Base-by-base conservation (phyloP, 1,140 invertebrate genomes). In the Heliothis subflexa region DNA sequence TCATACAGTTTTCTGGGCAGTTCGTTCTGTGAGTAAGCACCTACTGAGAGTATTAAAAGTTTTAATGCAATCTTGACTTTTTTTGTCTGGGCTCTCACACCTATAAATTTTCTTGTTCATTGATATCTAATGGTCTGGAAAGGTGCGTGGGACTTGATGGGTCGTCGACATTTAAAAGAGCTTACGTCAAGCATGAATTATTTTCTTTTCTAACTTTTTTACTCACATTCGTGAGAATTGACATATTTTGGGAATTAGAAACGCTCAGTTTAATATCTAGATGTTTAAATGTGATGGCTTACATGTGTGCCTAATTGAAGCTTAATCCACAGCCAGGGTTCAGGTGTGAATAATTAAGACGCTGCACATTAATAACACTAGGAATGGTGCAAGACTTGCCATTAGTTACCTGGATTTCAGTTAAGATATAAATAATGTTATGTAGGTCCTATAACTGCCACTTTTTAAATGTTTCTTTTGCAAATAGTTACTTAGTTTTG, bases 71-170 rank as follows among this genome's bases (percentile, higher is more conserved):
- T 47, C 16, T 66, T 66, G n/a, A n/a, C 45, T 13, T 18, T 21
- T 68, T 68, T 47, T 5, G 4, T 21, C 64, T 68, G 45, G 59
- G 13, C 33, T 64, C 14, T 45, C n/a, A 1, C 47, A 68, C 47
- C 45, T 68, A 21, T 25, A 21, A 49, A 49, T 68, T 68, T 68
- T 68, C 64, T 14, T 47, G 45, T 50, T 68, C 64, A 68, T 49
- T 68, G 64, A 18, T n/a, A 50, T 47, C 21, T 18, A 50, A 50
- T 68, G 64, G 64, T 21, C 45, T 68, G 47, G 64, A 49, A 25
- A 25, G 25, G 21, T 59, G 61, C 61, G 61, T 64, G 16, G 14
- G 61, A 45, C 28, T 33, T 68, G 64, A 50, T 50, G 14, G 64
- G 47, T 50, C 64, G 45, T 16, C 21, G 64, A 68, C 16, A 61